phyloP scores from a whole-genome alignment of 2,888 invertebrate genomes.

The Synanthedon vespiformis region DNA sequence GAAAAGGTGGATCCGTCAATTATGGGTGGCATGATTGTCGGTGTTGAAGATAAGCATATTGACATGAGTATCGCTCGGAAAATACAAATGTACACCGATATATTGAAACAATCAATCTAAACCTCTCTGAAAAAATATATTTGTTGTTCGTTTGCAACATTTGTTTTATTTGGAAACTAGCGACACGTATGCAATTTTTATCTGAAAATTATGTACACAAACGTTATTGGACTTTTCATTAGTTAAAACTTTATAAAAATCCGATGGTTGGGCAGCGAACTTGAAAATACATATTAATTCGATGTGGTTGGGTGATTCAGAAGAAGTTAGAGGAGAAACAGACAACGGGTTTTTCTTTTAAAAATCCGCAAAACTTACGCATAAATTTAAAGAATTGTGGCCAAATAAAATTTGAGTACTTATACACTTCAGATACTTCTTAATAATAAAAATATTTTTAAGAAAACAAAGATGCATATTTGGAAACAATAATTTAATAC shows the following conservation, averaged over 20 bases:
- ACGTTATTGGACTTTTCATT: too few relatives aligned
- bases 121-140: neutral
- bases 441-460: neutral
- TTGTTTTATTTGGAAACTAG: neutral
- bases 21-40: slow-evolving; percentile 51
- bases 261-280: too few relatives aligned
- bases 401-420: too few relatives aligned
- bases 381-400: too few relatives aligned
- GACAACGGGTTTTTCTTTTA: too few relatives aligned
- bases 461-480: neutral
- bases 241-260: too few relatives aligned
- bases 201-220: too few relatives aligned
- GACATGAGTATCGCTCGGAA: slow-evolving; percentile 47
- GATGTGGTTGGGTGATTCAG: too few relatives aligned
- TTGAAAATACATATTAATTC: too few relatives aligned
- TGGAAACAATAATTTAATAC: neutral
- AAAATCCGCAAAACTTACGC: too few relatives aligned
- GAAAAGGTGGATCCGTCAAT: slow-evolving; percentile 43
- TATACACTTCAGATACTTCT: too few relatives aligned
- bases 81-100: slow-evolving; percentile 42
- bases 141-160: neutral
- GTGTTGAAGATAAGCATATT: slow-evolving; percentile 50
- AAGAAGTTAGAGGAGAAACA: too few relatives aligned
- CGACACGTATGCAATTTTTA: neutral
- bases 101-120: slow-evolving; percentile 33